Evolutionary conservation across 2,888 invertebrate species (phyloP).

Genomic region (Kryphioiulus occultus): DNA sequence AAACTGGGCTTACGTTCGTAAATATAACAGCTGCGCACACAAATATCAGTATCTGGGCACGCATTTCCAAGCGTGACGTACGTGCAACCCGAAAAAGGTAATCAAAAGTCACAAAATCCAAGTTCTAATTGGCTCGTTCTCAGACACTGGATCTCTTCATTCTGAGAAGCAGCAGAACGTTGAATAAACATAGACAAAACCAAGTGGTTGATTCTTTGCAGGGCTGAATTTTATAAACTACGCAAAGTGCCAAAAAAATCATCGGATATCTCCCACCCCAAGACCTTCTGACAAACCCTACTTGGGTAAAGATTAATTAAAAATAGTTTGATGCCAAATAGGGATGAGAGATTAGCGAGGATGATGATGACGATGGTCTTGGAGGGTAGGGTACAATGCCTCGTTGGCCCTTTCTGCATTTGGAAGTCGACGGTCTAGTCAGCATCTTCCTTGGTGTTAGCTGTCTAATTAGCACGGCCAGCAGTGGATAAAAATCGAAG

Average conservation of each 20-base stretch:
- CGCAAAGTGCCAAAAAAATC: no score
- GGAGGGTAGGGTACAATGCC: neutral
- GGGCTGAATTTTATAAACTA: no score
- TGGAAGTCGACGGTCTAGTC: neutral
- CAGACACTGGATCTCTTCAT: neutral
- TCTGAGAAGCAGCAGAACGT: no score
- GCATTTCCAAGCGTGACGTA: constrained; percentile 23
- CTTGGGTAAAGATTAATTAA: neutral
- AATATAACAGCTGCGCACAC: neutral
- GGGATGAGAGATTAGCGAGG: neutral
- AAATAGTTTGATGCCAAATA: neutral
- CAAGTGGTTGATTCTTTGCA: no score
- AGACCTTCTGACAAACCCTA: neutral
- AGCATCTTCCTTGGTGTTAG: neutral
- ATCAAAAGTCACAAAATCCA: neutral
- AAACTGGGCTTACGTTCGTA: constrained; percentile 23
- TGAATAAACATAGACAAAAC: no score
- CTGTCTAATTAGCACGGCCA: constrained; percentile 37
- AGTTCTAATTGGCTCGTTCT: neutral
- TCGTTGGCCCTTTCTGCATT: neutral
- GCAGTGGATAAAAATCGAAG: constrained; percentile 35
- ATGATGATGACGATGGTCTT: neutral
- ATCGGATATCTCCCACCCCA: neutral
- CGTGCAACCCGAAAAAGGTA: neutral
- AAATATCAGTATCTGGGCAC: neutral